Base-by-base conservation (phyloP, 2,888 invertebrate genomes). In the Eupithecia pulchellata region DNA sequence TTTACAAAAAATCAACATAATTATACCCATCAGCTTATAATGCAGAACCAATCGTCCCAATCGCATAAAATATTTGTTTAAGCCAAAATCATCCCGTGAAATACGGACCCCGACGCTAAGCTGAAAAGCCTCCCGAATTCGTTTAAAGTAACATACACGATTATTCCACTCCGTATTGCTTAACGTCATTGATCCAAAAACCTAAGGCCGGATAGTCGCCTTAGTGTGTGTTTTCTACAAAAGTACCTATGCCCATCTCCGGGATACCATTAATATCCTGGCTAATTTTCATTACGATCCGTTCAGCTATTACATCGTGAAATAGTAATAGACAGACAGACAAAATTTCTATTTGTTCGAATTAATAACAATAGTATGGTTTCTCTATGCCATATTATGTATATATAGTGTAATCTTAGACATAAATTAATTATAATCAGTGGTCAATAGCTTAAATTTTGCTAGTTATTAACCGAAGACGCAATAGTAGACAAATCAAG, bases 61-160 rank as follows among this genome's bases (percentile, higher is more conserved):
- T 68, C 66, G 62, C 63, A 47, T 72, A 68, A 68, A 68, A 72
- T 69, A 69, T 72, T 72, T 66, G 66, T 63, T 66, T 58, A 72
- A 72, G 72, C 42, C 66, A 61, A 66, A 67, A 61, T 62, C 65
- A 57, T 47, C 66, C 64, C 60, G 67, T 73, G 30, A 73, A 67
- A 61, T 69, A 69, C 64, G 20, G 60, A 36, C 60, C 34, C n/a
- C 58, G 68, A 68, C 71, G 57, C 65, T 69, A 60, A 60, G 32
- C 58, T 60, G 11, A 32, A 60, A 66, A 72, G 55, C 64, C 60
- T 64, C 63, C 36, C 64, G 47, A 71, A 76, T 75, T 72, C 72
- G 64, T 58, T 47, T 29, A 55, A n/a, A 29, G 25, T 20, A 20
- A n/a, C 47, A 20, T 52, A 52, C 52, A 25, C 52, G 52, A 11